Evolutionary conservation across 2,888 invertebrate genomes (phyloP).

Genomic region (Eutolmus rufibarbis): DNA sequence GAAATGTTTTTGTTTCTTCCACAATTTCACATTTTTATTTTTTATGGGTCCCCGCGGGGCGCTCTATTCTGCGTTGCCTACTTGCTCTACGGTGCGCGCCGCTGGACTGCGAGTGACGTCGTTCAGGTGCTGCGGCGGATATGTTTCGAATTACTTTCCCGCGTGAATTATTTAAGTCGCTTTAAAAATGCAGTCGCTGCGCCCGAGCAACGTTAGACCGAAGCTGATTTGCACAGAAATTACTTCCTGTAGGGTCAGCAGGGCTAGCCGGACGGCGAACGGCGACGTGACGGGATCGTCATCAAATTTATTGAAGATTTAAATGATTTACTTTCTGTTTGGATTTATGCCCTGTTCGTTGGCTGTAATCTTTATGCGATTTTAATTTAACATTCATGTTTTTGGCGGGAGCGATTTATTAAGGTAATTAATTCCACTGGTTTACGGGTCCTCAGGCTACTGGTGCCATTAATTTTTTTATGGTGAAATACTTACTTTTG

Average conservation of each 20-base stretch:
- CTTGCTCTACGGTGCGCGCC: background rate
- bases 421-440: background rate
- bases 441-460: background rate
- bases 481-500: background rate
- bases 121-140: background rate
- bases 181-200: background rate
- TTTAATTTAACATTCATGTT: background rate
- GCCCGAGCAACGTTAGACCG: background rate
- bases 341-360: background rate
- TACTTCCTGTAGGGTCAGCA: background rate
- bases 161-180: background rate
- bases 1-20: conserved; percentile 21
- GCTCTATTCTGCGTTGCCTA: background rate
- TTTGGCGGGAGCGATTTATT: background rate
- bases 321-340: conserved; percentile 7
- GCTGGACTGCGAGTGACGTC: background rate
- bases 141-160: background rate
- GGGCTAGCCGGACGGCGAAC: background rate
- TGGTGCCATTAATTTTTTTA: background rate
- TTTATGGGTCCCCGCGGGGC: background rate
- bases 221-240: conserved; percentile 20
- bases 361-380: background rate
- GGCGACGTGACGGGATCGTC: background rate
- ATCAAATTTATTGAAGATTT: background rate
- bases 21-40: background rate